Conservation (phyloP, 2,797 vertebrate genomes). For the Falco peregrinus region DNA sequence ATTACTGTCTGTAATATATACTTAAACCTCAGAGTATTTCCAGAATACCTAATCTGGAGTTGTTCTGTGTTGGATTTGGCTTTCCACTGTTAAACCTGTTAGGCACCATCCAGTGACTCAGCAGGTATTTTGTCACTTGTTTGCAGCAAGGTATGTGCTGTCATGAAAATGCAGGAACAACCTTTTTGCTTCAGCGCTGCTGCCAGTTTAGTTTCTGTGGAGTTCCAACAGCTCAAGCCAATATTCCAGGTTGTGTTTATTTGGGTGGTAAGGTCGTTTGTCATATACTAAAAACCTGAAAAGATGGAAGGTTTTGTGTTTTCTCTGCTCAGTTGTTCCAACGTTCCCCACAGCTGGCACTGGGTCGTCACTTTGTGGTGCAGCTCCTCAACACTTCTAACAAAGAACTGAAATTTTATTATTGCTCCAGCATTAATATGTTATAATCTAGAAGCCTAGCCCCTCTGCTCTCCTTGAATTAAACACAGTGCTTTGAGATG, state of each 20-base stretch:
- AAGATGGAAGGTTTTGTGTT: not conserved
- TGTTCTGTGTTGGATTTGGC: not conserved
- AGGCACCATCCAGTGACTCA: slow-evolving; percentile 26
- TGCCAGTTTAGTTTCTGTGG: not conserved
- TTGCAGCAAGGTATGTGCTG: not conserved
- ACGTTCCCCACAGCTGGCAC: not conserved
- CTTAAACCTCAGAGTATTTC: not conserved
- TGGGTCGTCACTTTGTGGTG: not conserved
- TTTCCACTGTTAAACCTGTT: not conserved
- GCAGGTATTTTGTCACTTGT: not conserved
- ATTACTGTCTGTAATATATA: rapidly evolving
- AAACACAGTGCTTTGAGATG: not conserved
- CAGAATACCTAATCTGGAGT: not conserved
- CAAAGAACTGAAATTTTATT: not conserved
- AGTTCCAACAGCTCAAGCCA: not conserved
- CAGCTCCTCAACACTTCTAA: not conserved
- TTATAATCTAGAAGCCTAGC: not conserved
- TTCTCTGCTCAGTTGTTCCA: not conserved
- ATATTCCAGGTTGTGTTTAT: not conserved
- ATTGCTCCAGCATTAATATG: not conserved
- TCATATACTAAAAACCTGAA: not conserved
- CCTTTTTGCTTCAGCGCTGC: not conserved
- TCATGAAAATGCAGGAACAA: not conserved
- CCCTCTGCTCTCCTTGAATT: rapidly evolving
- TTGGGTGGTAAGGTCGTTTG: not conserved